Conservation (phyloP, 2,888 invertebrate genomes). For the Timema cristinae region DNA sequence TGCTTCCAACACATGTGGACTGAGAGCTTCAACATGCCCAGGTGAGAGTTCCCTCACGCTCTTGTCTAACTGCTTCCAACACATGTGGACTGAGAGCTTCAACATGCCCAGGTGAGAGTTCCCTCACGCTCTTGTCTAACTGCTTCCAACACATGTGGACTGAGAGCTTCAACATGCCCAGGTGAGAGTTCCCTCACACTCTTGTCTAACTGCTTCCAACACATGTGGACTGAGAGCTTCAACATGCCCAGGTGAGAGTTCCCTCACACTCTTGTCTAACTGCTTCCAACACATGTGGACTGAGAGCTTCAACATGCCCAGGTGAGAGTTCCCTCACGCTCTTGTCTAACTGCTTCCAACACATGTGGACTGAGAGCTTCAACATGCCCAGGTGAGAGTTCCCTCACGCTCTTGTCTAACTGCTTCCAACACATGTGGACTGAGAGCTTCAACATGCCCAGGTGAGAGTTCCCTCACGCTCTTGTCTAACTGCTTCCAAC, state of each 20-base stretch:
- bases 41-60: slow-evolving; percentile 37
- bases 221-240: slow-evolving; percentile 78
- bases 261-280: slow-evolving; percentile 9
- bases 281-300: slow-evolving; percentile 90
- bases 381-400: slow-evolving; percentile 42
- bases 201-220: slow-evolving; percentile 85
- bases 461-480: slow-evolving; percentile 37
- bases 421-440: slow-evolving; percentile 90
- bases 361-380: slow-evolving; percentile 78
- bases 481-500: slow-evolving; percentile 85
- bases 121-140: slow-evolving; percentile 5
- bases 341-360: slow-evolving; percentile 85
- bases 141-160: slow-evolving; percentile 90
- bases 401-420: slow-evolving; percentile 5
- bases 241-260: slow-evolving; percentile 42
- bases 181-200: slow-evolving; percentile 37
- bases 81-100: slow-evolving; percentile 78
- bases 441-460: slow-evolving; percentile 54
- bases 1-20: slow-evolving; percentile 90
- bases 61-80: slow-evolving; percentile 85
- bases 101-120: slow-evolving; percentile 42
- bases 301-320: slow-evolving; percentile 54
- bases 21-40: slow-evolving; percentile 54
- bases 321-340: slow-evolving; percentile 37
- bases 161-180: slow-evolving; percentile 54